Conservation (phyloP, 2,113 vertebrate genomes). For the Hemiprocne comata region DNA sequence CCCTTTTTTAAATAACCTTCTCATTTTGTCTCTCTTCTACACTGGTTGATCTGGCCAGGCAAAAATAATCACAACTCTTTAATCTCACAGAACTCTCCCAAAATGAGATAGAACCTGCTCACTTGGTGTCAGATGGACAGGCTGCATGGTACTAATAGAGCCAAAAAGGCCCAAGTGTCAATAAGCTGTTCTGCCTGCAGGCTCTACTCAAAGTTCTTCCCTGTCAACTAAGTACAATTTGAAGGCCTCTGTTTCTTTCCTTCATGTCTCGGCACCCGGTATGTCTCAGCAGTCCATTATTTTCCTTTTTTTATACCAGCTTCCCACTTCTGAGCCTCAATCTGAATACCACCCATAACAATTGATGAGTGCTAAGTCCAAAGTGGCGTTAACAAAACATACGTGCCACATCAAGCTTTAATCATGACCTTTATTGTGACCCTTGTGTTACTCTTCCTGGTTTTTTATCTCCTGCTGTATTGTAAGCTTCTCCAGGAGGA, state of each 20-base stretch:
- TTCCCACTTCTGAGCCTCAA: not conserved
- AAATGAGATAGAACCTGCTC: not conserved
- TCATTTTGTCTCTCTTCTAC: not conserved
- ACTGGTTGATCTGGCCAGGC: not conserved
- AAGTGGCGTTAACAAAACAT: fast-evolving
- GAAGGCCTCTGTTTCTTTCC: not conserved
- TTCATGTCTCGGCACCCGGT: not conserved
- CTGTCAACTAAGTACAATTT: not conserved
- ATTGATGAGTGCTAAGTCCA: not conserved
- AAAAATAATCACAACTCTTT: not conserved
- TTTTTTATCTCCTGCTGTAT: not conserved
- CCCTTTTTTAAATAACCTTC: not conserved
- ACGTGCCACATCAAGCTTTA: not conserved
- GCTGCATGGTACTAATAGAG: not conserved
- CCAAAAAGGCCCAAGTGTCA: not conserved
- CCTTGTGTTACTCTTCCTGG: not conserved
- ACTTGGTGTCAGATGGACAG: too few species aligned
- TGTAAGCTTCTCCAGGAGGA: not conserved
- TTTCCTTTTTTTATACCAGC: not conserved
- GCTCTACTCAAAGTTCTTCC: not conserved
- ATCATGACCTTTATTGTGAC: not conserved
- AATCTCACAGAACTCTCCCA: not conserved
- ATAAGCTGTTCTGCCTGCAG: not conserved
- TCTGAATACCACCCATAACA: not conserved
- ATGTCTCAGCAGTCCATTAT: not conserved